Base-by-base conservation (phyloP, 2,888 invertebrate genomes). In the Tupiocoris notatus region DNA sequence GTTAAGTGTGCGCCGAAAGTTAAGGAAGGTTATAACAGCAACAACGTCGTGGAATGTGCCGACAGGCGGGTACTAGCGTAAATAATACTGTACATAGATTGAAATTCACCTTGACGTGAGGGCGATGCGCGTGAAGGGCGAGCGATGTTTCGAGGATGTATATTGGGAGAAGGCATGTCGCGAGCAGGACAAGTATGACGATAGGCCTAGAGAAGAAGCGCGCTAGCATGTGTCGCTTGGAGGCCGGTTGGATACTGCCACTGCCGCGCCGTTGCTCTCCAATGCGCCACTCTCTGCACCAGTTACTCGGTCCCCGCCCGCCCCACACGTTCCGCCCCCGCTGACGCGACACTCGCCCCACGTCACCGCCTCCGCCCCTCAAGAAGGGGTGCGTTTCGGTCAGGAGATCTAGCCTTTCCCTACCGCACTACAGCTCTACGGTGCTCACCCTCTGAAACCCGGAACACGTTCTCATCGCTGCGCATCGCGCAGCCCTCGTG, bases 121-220 rank as follows among this genome's bases (percentile, higher is more conserved):
- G 73, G 17, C 76, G 78, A 64, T 76, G 78, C 3, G 73, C 39
- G 63, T 70, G 75, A 64, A 76, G 64, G n/a, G 73, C 76, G 17
- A 78, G 64, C 18, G 78, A 76, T 16, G 76, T 39, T 76, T 78
- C 78, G 39, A 78, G 65, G 20, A 78, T 71, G 71, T 76, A 76
- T 56, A 78, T 76, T 3, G 78, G 76, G 73, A 78, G 39, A 58
- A 78, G 57, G 62, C 76, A 71, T 65, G 76, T 70, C 66, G 76
- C 78, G 76, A 78, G 64, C 20, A 78, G 71, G 57, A 78, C 57
- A 62, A 78, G 65, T 56, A 78, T 59, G 22, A 74, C 56, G 23
- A 74, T 74, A n/a, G 77, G 77, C 56, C 54, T 73, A 23, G 77
- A 66, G 20, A 75, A 66, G 61, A 75, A 75, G 66, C 66, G 66